Evolutionary conservation across 2,113 vertebrate species (phyloP).

Genomic region (Dicentrarchus labrax): DNA sequence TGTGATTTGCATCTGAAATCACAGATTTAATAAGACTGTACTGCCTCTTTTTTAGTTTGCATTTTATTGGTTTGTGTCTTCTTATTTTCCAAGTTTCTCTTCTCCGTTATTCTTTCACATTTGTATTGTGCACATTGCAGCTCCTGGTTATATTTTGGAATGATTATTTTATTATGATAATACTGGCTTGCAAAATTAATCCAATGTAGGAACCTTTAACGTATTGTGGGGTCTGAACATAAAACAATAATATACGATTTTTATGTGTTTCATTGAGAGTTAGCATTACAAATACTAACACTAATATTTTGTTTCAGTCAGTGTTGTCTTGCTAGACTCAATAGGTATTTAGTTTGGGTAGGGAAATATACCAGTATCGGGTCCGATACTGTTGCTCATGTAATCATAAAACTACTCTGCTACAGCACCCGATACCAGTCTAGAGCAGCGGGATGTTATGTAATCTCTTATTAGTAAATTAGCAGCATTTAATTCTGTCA

Average conservation of each 20-base stretch:
- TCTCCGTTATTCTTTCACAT: background rate
- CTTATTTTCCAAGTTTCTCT: background rate
- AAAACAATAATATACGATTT: background rate
- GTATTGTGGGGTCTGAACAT: too few species aligned
- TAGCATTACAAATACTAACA: background rate
- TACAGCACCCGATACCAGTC: too few species aligned
- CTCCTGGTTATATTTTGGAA: background rate
- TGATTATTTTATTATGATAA: background rate
- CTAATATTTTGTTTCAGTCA: background rate
- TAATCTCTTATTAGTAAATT: too few species aligned
- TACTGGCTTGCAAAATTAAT: too few species aligned
- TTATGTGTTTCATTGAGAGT: background rate
- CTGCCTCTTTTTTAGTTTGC: background rate
- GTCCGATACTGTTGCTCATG: too few species aligned
- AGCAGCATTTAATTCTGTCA: too few species aligned
- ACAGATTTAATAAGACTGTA: background rate
- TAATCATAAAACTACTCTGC: too few species aligned
- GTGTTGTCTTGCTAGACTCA: background rate
- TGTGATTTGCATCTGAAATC: background rate
- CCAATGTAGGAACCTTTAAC: too few species aligned
- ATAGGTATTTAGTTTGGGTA: background rate
- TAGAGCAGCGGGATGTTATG: too few species aligned
- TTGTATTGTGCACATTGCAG: background rate
- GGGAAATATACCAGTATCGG: too few species aligned
- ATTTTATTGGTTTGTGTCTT: background rate